Evolutionary conservation across 2,888 invertebrate species (phyloP), one percentile per base, ranked within the genome.

Genomic region (Drosophila macrothrix): DNA sequence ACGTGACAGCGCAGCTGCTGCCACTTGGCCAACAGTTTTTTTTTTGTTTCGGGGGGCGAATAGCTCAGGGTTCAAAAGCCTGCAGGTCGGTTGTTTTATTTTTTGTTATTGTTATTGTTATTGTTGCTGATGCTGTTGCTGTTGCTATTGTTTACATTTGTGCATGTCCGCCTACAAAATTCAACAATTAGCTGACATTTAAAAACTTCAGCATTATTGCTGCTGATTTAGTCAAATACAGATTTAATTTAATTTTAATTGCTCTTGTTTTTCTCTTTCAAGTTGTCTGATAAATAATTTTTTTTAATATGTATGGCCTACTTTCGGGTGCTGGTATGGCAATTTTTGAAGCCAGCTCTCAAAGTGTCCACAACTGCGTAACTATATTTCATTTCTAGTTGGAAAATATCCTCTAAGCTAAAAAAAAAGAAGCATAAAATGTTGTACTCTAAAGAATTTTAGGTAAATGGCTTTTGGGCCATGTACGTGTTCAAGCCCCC

Each of bases 181-280:
- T 41, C 59, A 46, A 37, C 49, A 67, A 69, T 73, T 67, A 72
- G 67, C 62, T 56, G 52, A 52, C 54, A 43, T 6, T 43, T 3
- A 29, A 49, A 46, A 58, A 60, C 19, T 49, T n/a, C 25, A 64
- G 46, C 43, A 16, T 22, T 22, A 10, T 25, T 29, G 12, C 29
- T 52, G n/a, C 55, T 67, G 43, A 49, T 69, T 60, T 49, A 50
- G 46, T 46, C 58, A 64, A 74, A 73, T 16, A 46, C 35, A 62
- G 70, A 65, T 72, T 67, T 80, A 76, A 69, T 82, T 66, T 25
- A 66, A 67, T 43, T 75, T 72, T 46, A 72, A 67, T 65, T 71
- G 76, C 60, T 67, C 75, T 68, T 68, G 33, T 55, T 49, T 62
- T 62, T 22, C 22, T 7, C 19, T 28, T 54, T 19, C 19, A 2